These are phyloP conservation scores for Dascillus cervinus DNA, from an alignment of 2,888 invertebrate genomes.

Conservation along the genomic window DNA sequence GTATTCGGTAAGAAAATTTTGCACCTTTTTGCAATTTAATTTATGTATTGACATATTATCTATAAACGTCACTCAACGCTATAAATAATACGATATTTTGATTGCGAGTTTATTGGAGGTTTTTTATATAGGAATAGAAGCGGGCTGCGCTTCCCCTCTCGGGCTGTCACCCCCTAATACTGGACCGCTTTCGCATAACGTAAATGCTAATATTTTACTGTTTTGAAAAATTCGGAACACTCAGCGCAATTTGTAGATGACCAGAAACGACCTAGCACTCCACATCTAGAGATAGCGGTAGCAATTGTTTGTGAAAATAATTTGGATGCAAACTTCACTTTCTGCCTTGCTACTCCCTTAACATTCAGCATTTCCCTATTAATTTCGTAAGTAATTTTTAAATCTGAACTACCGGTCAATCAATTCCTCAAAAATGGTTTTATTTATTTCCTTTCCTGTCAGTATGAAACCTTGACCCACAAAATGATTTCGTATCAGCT, in stretches of 20 bases:
- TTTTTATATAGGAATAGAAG: too few relatives aligned
- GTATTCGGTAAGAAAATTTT: too few relatives aligned
- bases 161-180: too few relatives aligned
- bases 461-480: slow-evolving; percentile 9
- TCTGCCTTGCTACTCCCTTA: slow-evolving; percentile 6
- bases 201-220: slow-evolving; percentile 10
- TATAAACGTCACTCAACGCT: too few relatives aligned
- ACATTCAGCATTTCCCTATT: slow-evolving; percentile 3
- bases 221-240: slow-evolving; percentile 10
- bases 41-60: too few relatives aligned
- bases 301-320: slow-evolving; percentile 18
- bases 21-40: too few relatives aligned
- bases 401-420: slow-evolving; percentile 5
- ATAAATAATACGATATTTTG: too few relatives aligned
- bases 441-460: slow-evolving; percentile 9
- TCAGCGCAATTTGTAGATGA: slow-evolving; percentile 17
- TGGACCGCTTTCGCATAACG: too few relatives aligned
- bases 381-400: slow-evolving; percentile 9
- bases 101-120: too few relatives aligned
- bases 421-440: slow-evolving; percentile 4
- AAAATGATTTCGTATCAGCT: slow-evolving; percentile 11
- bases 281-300: slow-evolving; percentile 17
- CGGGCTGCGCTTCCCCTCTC: too few relatives aligned
- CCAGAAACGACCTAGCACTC: slow-evolving; percentile 10
- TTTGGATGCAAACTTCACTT: slow-evolving; percentile 14